Percentiles rank a stretch among this genome's conserved stretches.
phyloP scores from a whole-genome alignment of 1,140 invertebrate genomes.

The Pararge aegeria region DNA sequence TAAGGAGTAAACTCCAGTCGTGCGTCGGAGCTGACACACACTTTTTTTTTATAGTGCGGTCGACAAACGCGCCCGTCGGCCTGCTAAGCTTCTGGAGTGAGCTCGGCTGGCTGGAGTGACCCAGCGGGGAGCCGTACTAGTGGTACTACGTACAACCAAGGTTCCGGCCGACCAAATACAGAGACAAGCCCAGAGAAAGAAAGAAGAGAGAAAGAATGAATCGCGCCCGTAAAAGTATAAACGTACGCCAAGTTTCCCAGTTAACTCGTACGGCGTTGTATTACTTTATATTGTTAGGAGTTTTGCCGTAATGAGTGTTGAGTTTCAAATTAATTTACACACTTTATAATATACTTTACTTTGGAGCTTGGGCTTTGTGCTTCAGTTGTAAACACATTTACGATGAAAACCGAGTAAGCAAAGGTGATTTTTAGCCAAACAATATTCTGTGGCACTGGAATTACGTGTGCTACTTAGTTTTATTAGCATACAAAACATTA shows the following conservation, averaged over 20 bases:
- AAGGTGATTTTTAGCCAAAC: background rate
- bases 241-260: conserved; percentile 5
- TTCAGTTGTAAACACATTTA: background rate
- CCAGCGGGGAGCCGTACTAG: no score
- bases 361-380: conserved; percentile 5
- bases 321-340: conserved; percentile 34
- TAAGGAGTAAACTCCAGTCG: background rate
- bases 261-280: conserved; percentile 27
- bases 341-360: conserved; percentile 28
- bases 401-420: background rate
- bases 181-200: no score
- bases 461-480: no score
- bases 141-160: no score
- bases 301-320: conserved; percentile 32
- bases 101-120: no score
- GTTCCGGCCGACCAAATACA: no score
- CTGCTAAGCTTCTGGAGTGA: no score
- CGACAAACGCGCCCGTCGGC: no score
- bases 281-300: conserved; percentile 33
- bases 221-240: conserved; percentile 10
- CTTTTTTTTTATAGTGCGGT: background rate
- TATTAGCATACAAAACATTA: no score
- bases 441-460: no score
- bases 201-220: no score
- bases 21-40: background rate